Base-by-base conservation (phyloP, 1,140 invertebrate species). In the Andricus grossulariae region DNA sequence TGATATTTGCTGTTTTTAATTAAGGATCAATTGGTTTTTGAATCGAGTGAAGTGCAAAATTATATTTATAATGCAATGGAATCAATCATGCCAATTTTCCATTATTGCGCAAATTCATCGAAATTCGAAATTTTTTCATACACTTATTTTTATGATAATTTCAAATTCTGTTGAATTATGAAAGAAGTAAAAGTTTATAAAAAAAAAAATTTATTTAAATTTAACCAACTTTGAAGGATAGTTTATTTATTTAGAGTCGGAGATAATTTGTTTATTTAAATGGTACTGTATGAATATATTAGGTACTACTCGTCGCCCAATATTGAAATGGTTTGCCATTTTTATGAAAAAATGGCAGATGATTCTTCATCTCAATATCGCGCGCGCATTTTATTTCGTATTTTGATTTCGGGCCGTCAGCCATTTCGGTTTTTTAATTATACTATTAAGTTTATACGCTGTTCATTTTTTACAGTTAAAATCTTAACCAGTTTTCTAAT, bases 351-450 rank as follows among this genome's bases (percentile, higher is more conserved):
- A 70, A 66, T 75, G 19, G 52, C 71, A 72, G 57, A 73, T 19
- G 18, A 55, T 60, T 57, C 57, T 25, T 78, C 75, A 52, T 76
- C 52, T 77, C 80, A 85, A 84, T 83, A 78, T 80, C 12, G 60
- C 76, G 73, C 79, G 77, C 74, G 80, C 49, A 71, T 79, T 79
- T 82, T 74, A 83, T 80, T 79, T 85, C 79, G 78, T 78, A 80
- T 86, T 88, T 88, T 87, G 80, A 86, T 86, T 88, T 85, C 81
- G 76, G 83, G 80, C 83, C 83, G 78, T 83, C 79, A 86, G 85
- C 83, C 82, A 83, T 87, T 79, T 81, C 50, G 72, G 19, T 78
- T 73, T 75, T 71, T 32, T 32, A 32, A 71, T 49, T 72, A 78
- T 76, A 57, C 16, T 74, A 57, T 73, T 51, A 75, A 16, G 32